These are phyloP conservation scores for Steromphala cineraria DNA, from an alignment of 2,888 invertebrate genomes.

Conservation along the genomic window DNA sequence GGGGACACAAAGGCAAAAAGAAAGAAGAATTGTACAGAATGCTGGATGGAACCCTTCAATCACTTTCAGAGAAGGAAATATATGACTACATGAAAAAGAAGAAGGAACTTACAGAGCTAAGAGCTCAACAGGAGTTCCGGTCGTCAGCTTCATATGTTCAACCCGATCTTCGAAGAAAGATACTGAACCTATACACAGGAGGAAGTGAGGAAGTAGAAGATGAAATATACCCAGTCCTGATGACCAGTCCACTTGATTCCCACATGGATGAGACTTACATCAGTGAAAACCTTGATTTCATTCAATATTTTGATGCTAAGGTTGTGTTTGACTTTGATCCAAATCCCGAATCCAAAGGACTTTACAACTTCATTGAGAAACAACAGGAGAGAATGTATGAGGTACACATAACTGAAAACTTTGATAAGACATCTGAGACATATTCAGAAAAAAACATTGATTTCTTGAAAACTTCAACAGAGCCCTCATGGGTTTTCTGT, in stretches of 20 bases:
- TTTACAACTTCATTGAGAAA: slow-evolving; percentile 36
- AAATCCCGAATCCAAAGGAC: slow-evolving; percentile 24
- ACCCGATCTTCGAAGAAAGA: slow-evolving; percentile 38
- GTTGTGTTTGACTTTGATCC: slow-evolving; percentile 50
- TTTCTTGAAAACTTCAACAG: slow-evolving; percentile 37
- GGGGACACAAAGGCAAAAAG: background rate
- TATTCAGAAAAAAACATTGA: slow-evolving; percentile 29
- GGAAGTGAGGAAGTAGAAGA: slow-evolving; percentile 35
- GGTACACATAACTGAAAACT: slow-evolving; percentile 46
- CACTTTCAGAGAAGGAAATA: slow-evolving; percentile 22
- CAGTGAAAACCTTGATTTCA: slow-evolving; percentile 33
- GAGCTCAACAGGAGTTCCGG: background rate
- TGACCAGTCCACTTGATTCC: slow-evolving; percentile 38
- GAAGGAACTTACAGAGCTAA: slow-evolving; percentile 3
- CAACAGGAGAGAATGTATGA: slow-evolving; percentile 35
- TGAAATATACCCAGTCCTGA: slow-evolving; percentile 42
- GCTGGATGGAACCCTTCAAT: background rate
- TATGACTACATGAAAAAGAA: slow-evolving; percentile 33
- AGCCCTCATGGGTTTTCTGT: slow-evolving; percentile 53
- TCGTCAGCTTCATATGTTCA: background rate
- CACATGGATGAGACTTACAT: slow-evolving; percentile 27
- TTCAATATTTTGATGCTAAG: slow-evolving; percentile 42
- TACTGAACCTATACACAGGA: slow-evolving; percentile 40
- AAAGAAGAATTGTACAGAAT: background rate
- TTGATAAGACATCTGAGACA: slow-evolving; percentile 35